Percentiles rank a stretch among this genome's conserved stretches.
Conservation (phyloP, 2,888 invertebrate species). For the Darwinula stevensoni region DNA sequence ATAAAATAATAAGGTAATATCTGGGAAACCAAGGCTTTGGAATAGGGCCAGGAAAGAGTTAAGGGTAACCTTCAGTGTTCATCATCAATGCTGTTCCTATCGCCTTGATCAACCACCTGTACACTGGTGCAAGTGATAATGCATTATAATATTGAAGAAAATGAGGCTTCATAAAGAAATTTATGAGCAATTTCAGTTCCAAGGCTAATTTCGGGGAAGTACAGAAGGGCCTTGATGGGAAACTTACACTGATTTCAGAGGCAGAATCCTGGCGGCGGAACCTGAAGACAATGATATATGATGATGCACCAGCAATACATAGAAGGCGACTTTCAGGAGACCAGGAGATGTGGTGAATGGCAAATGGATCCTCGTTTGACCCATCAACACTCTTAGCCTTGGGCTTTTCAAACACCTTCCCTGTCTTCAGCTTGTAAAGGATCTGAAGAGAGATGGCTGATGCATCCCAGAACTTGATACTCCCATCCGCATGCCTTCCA, state of each 20-base stretch:
- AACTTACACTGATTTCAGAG: conserved; percentile 43
- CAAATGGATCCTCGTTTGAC: conserved; percentile 56
- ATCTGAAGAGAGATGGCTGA: conserved; percentile 84
- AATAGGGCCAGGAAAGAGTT: too few relatives aligned
- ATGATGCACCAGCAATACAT: conserved; percentile 64
- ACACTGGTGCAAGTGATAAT: too few relatives aligned
- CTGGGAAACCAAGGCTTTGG: too few relatives aligned
- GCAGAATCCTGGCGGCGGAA: conserved; percentile 71
- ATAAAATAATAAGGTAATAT: too few relatives aligned
- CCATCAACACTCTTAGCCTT: conserved; percentile 14
- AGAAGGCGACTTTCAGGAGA: conserved; percentile 76
- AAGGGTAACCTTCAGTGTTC: too few relatives aligned
- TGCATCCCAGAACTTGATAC: conserved; percentile 96
- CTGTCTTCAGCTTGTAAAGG: conserved; percentile 88
- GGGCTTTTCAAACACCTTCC: conserved; percentile 56
- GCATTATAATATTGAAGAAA: too few relatives aligned
- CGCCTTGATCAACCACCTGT: too few relatives aligned
- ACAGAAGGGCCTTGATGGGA: too few relatives aligned
- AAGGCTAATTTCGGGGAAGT: too few relatives aligned
- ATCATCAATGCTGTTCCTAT: too few relatives aligned
- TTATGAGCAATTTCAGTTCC: too few relatives aligned
- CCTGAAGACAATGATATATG: conserved; percentile 80
- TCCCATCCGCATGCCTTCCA: conserved; percentile 86
- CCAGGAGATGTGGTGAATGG: conserved; percentile 58
- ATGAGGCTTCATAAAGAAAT: too few relatives aligned